A percentile compares a stretch with the other conserved stretches of the same genome.
Conservation (phyloP, 2,888 invertebrate genomes). For the Nowickia ferox region DNA sequence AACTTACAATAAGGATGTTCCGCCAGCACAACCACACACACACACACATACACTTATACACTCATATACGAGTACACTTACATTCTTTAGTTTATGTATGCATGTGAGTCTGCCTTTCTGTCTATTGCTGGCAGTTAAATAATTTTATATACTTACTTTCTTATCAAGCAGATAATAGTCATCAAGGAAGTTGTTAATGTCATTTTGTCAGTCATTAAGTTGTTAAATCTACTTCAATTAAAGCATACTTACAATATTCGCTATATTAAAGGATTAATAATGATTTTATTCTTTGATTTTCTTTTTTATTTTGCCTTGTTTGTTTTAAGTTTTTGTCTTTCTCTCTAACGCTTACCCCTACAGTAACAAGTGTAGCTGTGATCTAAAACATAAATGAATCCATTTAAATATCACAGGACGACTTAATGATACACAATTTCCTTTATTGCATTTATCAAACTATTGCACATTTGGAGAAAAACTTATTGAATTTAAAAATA, state of each 20-base stretch:
- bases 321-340: not conserved
- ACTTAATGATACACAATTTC: no score
- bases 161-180: slow-evolving; percentile 50
- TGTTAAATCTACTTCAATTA: slow-evolving; percentile 56
- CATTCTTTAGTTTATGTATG: slow-evolving; percentile 29
- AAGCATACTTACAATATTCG: not conserved
- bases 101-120: not conserved
- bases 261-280: slow-evolving; percentile 3
- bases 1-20: slow-evolving; percentile 64
- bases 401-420: no score
- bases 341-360: not conserved
- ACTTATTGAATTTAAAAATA: no score
- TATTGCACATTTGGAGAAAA: no score
- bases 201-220: slow-evolving; percentile 64
- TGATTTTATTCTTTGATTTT: not conserved
- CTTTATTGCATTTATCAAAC: no score
- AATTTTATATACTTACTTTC: slow-evolving; percentile 16
- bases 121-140: not conserved
- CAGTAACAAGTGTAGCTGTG: slow-evolving; percentile 52
- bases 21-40: slow-evolving; percentile 44
- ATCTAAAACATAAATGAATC: slow-evolving; percentile 40
- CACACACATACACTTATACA: not conserved
- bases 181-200: slow-evolving; percentile 59
- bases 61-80: not conserved
- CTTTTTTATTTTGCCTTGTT: not conserved